Evolutionary conservation across 2,113 vertebrate genomes (phyloP).

Genomic region (Cynocephalus volans): DNA sequence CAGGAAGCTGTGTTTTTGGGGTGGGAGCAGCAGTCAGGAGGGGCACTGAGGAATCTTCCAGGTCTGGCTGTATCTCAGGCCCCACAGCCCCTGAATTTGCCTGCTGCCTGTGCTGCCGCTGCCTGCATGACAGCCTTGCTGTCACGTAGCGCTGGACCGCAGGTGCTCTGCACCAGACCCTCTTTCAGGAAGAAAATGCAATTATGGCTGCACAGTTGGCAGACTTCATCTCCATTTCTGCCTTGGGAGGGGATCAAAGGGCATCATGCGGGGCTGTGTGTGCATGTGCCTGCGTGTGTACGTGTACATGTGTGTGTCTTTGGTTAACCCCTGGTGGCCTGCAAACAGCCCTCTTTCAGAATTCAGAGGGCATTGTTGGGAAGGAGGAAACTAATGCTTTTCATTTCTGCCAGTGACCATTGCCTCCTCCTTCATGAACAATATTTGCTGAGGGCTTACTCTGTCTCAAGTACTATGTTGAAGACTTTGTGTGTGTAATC

Average conservation of each 20-base stretch:
- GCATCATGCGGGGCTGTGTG: slow-evolving; percentile 48
- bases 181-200: slow-evolving; percentile 87
- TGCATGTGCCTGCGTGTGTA: neutral
- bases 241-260: slow-evolving; percentile 77
- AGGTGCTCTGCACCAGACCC: slow-evolving; percentile 84
- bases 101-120: neutral
- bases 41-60: slow-evolving; percentile 76
- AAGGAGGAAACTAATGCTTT: neutral
- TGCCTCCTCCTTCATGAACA: neutral
- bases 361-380: neutral
- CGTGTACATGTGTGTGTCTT: neutral
- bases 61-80: slow-evolving; percentile 82
- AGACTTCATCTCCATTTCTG: slow-evolving; percentile 78
- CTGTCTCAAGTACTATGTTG: neutral
- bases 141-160: slow-evolving; percentile 89
- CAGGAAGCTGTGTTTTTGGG: neutral
- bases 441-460: neutral
- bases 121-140: slow-evolving; percentile 76
- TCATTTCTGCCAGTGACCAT: neutral
- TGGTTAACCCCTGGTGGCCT: slow-evolving; percentile 62
- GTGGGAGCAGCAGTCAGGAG: neutral
- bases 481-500: neutral
- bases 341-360: neutral
- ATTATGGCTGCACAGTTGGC: slow-evolving; percentile 85
- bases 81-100: neutral